Evolutionary conservation across 2,113 vertebrate genomes (phyloP), one percentile per base, ranked within the genome.

Genomic region (Eublepharis macularius): DNA sequence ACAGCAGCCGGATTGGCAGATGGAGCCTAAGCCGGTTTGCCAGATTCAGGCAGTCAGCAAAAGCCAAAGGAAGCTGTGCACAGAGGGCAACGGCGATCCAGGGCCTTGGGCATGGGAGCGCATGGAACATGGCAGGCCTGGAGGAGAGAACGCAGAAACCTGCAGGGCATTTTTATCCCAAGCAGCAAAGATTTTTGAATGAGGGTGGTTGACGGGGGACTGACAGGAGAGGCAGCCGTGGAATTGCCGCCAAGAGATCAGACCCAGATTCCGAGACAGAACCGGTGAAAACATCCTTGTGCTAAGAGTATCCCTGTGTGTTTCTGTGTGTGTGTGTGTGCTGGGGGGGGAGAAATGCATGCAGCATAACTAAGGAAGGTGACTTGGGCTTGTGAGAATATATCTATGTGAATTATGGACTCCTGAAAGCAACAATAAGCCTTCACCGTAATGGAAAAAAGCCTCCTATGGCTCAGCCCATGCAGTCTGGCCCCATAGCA

Each of bases 21-120:
- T 21, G 51, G 79, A 90, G 86, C 13, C 32, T 21, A 84, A 81
- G 89, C 76, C 76, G 88, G n/a, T 63, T 83, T 24, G 78, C 82
- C 87, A 91, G 89, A 63, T 86, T 74, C 70, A 69, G 83, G 74
- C 76, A 65, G 75, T 13, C 4, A 75, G 80, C 77, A 73, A 90
- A 90, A 34, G 91, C 91, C 94, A 93, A 93, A 73, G 85, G 80
- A 90, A 92, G 92, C 43, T 90, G 32, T 87, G 87, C 73, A 75
- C 43, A 63, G 80, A 87, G 89, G 88, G 78, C 87, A 84, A 6
- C 81, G 92, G 83, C 43, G 86, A 26, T 76, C 81, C 80, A 86
- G 84, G 88, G 86, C 45, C 91, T 91, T 94, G 72, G 81, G 47
- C 86, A n/a, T 0, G 39, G 49, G 87, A 68, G 73, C 10, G 6